These are phyloP conservation scores for Araneus ventricosus DNA, from an alignment of 1,140 invertebrate genomes.

Conservation along the genomic window DNA sequence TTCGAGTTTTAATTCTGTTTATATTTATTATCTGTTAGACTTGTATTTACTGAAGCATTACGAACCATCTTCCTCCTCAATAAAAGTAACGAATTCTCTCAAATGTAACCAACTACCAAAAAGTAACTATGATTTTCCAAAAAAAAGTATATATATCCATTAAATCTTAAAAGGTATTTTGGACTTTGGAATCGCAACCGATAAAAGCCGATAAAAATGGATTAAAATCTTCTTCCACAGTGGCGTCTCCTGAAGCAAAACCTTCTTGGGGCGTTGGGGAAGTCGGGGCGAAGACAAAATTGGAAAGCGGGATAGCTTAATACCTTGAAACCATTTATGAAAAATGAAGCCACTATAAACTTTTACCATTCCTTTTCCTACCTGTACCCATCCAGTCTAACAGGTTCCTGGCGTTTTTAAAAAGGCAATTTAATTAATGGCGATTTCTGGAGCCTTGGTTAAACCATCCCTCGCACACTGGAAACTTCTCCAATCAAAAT, in stretches of 20 bases:
- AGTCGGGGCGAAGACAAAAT: not conserved
- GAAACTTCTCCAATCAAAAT: conserved; percentile 69
- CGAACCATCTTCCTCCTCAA: too few relatives aligned
- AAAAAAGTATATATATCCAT: too few relatives aligned
- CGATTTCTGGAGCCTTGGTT: conserved; percentile 24
- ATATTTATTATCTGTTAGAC: too few relatives aligned
- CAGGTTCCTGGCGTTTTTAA: conserved; percentile 54
- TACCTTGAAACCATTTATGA: conserved; percentile 15
- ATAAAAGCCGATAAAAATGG: not conserved
- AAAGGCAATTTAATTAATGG: conserved; percentile 69
- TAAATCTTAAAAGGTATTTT: too few relatives aligned
- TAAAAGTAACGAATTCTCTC: too few relatives aligned
- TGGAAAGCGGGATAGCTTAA: not conserved
- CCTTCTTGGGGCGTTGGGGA: too few relatives aligned
- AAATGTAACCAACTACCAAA: too few relatives aligned
- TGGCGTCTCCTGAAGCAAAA: not conserved
- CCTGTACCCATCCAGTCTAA: not conserved
- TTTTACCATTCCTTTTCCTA: conserved; percentile 10
- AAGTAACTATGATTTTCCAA: too few relatives aligned
- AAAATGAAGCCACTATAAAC: conserved; percentile 9
- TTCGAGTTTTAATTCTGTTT: too few relatives aligned
- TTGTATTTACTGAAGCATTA: too few relatives aligned
- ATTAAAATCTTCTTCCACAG: not conserved
- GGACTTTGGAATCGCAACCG: not conserved
- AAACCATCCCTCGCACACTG: not conserved